These are phyloP conservation scores for Bugula neritina DNA, from an alignment of 2,888 invertebrate species.

Conservation along the genomic window DNA sequence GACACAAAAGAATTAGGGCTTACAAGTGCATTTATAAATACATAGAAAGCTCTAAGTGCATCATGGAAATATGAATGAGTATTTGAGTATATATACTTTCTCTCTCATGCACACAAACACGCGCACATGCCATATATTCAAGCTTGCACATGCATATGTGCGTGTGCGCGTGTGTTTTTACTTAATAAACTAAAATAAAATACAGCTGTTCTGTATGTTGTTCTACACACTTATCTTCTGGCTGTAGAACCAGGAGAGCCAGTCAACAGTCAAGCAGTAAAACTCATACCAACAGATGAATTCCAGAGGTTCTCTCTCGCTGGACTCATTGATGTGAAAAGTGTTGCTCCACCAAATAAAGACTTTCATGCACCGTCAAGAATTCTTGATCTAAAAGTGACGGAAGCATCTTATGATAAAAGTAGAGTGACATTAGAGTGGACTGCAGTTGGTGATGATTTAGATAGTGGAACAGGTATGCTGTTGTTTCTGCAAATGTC, in stretches of 20 bases:
- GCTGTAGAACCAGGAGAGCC: not conserved
- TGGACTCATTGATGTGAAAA: not conserved
- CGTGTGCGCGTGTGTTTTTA: too few relatives aligned
- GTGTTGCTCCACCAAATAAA: not conserved
- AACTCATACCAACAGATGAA: not conserved
- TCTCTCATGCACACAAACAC: too few relatives aligned
- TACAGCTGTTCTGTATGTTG: too few relatives aligned
- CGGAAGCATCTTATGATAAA: conserved; percentile 16
- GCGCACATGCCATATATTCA: too few relatives aligned
- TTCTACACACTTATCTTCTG: not conserved
- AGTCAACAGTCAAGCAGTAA: not conserved
- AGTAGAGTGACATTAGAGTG: conserved; percentile 13
- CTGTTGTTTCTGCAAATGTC: too few relatives aligned
- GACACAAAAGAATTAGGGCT: too few relatives aligned
- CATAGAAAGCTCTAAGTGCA: too few relatives aligned
- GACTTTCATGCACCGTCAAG: conserved; percentile 15
- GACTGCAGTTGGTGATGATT: conserved; percentile 26
- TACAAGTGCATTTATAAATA: too few relatives aligned
- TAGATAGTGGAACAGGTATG: conserved; percentile 23
- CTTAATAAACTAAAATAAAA: too few relatives aligned
- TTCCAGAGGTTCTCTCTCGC: conserved; percentile 24
- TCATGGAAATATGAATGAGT: too few relatives aligned
- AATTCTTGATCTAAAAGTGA: conserved; percentile 21
- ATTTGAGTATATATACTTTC: too few relatives aligned
- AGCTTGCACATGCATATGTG: too few relatives aligned